Evolutionary conservation across 2,113 vertebrate genomes (phyloP).

Genomic region (Lepidothrix coronata): DNA sequence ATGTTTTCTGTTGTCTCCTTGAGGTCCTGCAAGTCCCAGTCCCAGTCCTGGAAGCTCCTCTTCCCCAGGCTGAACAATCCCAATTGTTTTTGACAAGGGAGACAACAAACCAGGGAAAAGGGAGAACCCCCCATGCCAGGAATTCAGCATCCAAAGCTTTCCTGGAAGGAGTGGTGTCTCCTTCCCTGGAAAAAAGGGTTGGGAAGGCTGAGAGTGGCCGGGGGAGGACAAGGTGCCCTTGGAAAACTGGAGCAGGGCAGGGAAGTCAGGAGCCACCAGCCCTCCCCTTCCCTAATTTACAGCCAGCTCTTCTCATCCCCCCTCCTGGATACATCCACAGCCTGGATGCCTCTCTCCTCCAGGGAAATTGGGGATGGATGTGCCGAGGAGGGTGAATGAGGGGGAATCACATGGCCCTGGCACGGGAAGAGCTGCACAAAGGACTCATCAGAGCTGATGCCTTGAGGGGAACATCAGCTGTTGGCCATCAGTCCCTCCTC

Average conservation of each 20-base stretch:
- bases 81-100: background rate
- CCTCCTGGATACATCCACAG: background rate
- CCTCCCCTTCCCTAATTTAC: background rate
- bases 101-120: background rate
- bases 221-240: background rate
- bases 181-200: background rate
- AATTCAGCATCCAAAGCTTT: background rate
- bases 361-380: background rate
- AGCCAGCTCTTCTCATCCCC: background rate
- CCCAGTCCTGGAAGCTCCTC: too few relatives aligned
- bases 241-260: background rate
- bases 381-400: background rate
- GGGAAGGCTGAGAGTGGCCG: background rate
- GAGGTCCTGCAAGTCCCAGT: background rate
- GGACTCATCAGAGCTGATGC: background rate
- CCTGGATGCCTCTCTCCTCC: background rate
- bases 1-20: background rate
- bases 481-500: background rate
- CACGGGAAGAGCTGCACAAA: background rate
- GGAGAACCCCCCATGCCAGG: background rate
- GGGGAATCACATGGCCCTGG: background rate
- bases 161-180: background rate
- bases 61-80: background rate
- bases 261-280: background rate
- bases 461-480: constrained; percentile 58